Evolutionary conservation across 2,113 vertebrate genomes (phyloP).

Genomic region (Astatotilapia flaviijosephi): DNA sequence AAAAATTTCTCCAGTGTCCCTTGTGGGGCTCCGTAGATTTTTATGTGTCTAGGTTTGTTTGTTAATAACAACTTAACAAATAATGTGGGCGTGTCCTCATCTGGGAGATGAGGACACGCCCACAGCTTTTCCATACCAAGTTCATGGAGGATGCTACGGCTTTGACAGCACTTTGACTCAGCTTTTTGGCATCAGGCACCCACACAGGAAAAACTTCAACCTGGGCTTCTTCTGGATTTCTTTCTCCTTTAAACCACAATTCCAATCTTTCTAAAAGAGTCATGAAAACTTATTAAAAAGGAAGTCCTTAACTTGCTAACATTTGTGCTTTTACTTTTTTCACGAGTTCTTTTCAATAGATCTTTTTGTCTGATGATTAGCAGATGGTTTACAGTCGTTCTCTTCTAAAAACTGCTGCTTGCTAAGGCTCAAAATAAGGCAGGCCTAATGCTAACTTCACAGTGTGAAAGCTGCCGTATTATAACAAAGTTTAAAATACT

Average conservation of each 20-base stretch:
- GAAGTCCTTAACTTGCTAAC: neutral
- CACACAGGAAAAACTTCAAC: neutral
- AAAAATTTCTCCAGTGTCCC: neutral
- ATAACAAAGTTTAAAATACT: neutral
- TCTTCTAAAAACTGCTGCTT: neutral
- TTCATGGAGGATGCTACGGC: neutral
- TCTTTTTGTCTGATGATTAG: neutral
- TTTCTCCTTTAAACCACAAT: neutral
- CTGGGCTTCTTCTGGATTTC: neutral
- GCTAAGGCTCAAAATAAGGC: neutral
- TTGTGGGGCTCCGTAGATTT: neutral
- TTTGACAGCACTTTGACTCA: neutral
- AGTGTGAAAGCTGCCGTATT: neutral
- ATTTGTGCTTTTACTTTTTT: neutral
- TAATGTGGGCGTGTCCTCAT: too few species aligned
- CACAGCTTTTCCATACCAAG: neutral
- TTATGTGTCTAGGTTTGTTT: neutral
- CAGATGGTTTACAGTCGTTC: neutral
- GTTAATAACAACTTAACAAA: neutral
- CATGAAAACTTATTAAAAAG: neutral
- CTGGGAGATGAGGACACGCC: neutral
- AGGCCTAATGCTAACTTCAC: neutral
- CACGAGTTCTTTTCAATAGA: neutral
- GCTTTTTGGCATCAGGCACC: neutral
- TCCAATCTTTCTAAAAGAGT: neutral